phyloP scores from a whole-genome alignment of 2,888 invertebrate species.

The Conistra vaccinii region DNA sequence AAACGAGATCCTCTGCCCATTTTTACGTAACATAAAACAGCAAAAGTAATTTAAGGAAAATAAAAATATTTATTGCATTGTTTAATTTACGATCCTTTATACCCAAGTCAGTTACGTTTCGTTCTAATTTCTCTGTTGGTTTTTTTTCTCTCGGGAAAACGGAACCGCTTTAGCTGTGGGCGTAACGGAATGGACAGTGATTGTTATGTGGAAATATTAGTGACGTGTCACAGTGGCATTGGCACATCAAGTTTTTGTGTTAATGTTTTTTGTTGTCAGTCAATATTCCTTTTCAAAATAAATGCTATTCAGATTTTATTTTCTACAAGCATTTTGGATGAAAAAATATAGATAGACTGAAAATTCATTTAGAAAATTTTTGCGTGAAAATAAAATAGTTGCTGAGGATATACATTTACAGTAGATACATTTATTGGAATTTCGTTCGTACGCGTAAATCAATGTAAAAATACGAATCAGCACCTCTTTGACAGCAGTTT shows the following conservation, averaged over 20 bases:
- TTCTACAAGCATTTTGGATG: conserved; percentile 3
- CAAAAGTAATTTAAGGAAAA: conserved; percentile 61
- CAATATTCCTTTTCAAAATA: conserved; percentile 2
- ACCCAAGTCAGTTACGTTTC: conserved; percentile 62
- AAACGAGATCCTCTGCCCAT: conserved; percentile 33
- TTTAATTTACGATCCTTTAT: conserved; percentile 70
- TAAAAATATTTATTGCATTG: conserved; percentile 74
- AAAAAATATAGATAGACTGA: background rate
- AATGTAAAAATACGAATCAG: conserved; percentile 7
- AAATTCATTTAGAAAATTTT: background rate
- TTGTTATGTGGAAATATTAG: conserved; percentile 24
- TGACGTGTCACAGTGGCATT: conserved; percentile 1
- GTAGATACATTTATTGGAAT: background rate
- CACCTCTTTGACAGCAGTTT: background rate
- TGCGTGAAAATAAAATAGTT: conserved; percentile 20
- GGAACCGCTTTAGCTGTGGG: conserved; percentile 17
- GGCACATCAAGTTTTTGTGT: conserved; percentile 9
- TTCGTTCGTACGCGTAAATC: conserved; percentile 2
- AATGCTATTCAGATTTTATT: conserved; percentile 13
- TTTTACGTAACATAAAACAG: conserved; percentile 58
- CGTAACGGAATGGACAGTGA: conserved; percentile 1
- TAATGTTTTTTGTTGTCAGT: background rate
- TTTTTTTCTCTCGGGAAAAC: conserved; percentile 40
- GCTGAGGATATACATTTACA: background rate
- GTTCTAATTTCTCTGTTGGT: conserved; percentile 64